Base-by-base conservation (phyloP, 2,113 vertebrate species). In the Pachypanchax playfairii region DNA sequence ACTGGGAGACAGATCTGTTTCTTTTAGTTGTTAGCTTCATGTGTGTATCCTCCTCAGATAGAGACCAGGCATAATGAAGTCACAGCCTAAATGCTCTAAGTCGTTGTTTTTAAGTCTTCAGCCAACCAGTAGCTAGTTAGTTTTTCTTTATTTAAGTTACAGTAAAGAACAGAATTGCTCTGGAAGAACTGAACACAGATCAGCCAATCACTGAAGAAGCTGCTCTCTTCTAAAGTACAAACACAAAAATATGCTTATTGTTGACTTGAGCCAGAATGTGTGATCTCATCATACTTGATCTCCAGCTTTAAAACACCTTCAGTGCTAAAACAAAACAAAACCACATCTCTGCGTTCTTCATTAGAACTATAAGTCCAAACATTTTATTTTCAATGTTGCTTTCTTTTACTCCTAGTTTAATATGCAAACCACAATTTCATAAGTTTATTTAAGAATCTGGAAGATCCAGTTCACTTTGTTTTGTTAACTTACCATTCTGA, bases 381-480 rank as follows among this genome's bases (percentile, higher is more conserved):
- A 26, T 39, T 39, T 39, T 39, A 5, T 39, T 14, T 39, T 36
- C 13, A 17, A 5, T 17, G 36, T 39, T 3, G 5, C 25, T 17
- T n/a, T 26, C 14, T 50, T 29, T 8, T 50, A 41, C n/a, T n/a
- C n/a, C n/a, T n/a, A n/a, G n/a, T 46, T 20, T 20, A 17, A 53
- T 53, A 62, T 6, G 38, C 12, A 59, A 49, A 55, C 31, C 25
- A 56, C 42, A 48, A 49, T 26, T n/a, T 73, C 31, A 56, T 17
- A 55, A 53, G 38, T 73, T 58, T 51, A 63, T 47, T 55, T 20
- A 11, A 21, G 10, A 21, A 65, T 33, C 57, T 25, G 66, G 62
- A 65, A 72, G 52, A 61, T 64, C 43, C 48, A 15, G 18, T 49
- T 53, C 7, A 31, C 18, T 79, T 56, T 56, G 65, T 53, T 38